Base-by-base conservation (phyloP, 2,797 vertebrate species). In the Podarcis lilfordi region DNA sequence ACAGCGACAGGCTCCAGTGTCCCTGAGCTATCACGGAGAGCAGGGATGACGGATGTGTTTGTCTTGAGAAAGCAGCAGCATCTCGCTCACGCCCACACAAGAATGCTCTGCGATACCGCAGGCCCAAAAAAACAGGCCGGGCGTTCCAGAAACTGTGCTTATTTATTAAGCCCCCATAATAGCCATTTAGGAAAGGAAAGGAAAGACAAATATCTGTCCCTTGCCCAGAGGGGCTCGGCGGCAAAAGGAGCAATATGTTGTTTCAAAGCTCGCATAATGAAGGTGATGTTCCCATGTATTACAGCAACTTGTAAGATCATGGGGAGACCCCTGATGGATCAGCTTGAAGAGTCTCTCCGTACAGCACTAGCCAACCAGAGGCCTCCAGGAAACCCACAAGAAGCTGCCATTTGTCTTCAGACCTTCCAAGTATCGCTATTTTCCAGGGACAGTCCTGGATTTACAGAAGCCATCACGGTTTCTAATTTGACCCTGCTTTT, bases 141-240 rank as follows among this genome's bases (percentile, higher is more conserved):
- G 15, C 64, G 27, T 81, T 45, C 55, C 50, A 7, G 37, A 23
- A 76, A 29, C 40, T 59, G 13, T 1, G 5, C 5, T 17, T 69
- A 59, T 84, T 61, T 85, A 66, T n/a, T 50, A 8, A 11, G 71
- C 40, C n/a, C 68, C n/a, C 23, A 27, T 19, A 59, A 11, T 82
- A 86, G 45, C 37, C n/a, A 2, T 32, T 69, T 40, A 13, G n/a
- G 72, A 91, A 86, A 82, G 6, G 8, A 29, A 82, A 68, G 5
- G 35, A 11, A 21, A 15, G n/a, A 29, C 23, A 8, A 21, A 68
- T 68, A 19, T 25, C 77, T 2, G 8, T 1, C 8, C 74, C 32
- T 84, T 84, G 72, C 66, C 69, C 27, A 0, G 0, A 3, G 50
- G 40, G 37, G 0, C 0, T 72, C 0, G 0, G 25, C 10, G 77